phyloP scores from a whole-genome alignment of 2,113 vertebrate genomes.

The Coptodon rendalli region DNA sequence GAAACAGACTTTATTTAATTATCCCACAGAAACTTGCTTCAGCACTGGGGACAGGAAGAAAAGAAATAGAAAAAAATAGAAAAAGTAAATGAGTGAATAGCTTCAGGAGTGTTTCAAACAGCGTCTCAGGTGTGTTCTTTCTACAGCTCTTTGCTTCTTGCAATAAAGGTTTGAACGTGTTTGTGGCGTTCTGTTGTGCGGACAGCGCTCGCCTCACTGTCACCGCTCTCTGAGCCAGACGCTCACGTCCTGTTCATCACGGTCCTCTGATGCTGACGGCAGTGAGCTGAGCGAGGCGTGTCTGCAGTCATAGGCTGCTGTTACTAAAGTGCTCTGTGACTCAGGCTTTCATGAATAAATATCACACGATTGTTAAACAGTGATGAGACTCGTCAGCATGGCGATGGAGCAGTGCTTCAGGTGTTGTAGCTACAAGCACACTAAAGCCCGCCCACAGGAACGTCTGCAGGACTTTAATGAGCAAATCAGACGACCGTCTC shows the following conservation, averaged over 20 bases:
- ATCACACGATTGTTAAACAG: neutral
- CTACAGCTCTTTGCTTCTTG: neutral
- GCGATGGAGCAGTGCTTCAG: neutral
- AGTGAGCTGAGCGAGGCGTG: accelerated
- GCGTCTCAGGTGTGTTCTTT: accelerated
- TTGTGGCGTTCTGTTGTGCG: neutral
- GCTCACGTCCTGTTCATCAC: neutral
- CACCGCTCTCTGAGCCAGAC: neutral
- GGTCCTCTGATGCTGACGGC: neutral
- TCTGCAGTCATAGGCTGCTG: neutral
- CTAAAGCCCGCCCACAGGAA: neutral
- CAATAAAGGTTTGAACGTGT: accelerated
- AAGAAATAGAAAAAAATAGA: neutral
- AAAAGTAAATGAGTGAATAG: neutral
- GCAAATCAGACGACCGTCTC: neutral
- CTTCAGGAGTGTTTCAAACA: neutral
- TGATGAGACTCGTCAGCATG: neutral
- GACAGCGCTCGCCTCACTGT: accelerated
- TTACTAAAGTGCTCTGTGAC: neutral
- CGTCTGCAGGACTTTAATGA: neutral
- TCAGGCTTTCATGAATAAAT: neutral
- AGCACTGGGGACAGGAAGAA: neutral
- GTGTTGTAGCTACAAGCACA: neutral
- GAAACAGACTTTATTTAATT: neutral
- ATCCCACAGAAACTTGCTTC: neutral